Conservation (phyloP, 2,888 invertebrate species). For the Rhagium mordax region DNA sequence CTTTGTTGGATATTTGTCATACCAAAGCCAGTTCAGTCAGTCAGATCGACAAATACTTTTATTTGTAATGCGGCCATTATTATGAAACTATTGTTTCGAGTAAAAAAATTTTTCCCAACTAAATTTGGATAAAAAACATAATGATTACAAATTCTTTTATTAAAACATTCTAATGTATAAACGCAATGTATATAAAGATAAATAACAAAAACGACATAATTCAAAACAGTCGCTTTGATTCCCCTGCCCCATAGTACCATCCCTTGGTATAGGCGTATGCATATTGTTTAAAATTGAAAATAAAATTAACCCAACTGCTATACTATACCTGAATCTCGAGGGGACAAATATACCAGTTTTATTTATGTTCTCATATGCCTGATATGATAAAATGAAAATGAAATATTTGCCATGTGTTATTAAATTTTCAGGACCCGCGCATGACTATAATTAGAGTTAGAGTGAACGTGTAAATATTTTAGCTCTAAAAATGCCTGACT, state of each 20-base stretch:
- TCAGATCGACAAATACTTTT: too few species aligned
- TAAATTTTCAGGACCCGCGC: not conserved
- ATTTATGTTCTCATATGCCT: not conserved
- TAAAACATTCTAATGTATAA: too few species aligned
- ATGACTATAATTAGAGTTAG: slow-evolving; percentile 7
- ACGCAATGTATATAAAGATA: too few species aligned
- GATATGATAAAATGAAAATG: not conserved
- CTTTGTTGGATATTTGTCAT: too few species aligned
- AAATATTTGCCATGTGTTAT: not conserved
- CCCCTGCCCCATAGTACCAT: too few species aligned
- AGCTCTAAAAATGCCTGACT: not conserved
- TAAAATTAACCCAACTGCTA: not conserved
- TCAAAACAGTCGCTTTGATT: too few species aligned
- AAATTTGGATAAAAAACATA: not conserved
- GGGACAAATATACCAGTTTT: not conserved
- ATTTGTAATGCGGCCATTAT: too few species aligned
- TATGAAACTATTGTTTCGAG: too few species aligned
- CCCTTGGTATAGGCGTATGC: not conserved
- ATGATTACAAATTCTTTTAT: not conserved
- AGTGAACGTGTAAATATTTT: not conserved
- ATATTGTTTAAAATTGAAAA: not conserved
- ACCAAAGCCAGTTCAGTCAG: too few species aligned
- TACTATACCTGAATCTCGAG: too few species aligned
- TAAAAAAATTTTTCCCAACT: too few species aligned
- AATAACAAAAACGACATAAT: too few species aligned